Evolutionary conservation across 2,797 vertebrate species (phyloP).

Genomic region (Poecilia velifera): DNA sequence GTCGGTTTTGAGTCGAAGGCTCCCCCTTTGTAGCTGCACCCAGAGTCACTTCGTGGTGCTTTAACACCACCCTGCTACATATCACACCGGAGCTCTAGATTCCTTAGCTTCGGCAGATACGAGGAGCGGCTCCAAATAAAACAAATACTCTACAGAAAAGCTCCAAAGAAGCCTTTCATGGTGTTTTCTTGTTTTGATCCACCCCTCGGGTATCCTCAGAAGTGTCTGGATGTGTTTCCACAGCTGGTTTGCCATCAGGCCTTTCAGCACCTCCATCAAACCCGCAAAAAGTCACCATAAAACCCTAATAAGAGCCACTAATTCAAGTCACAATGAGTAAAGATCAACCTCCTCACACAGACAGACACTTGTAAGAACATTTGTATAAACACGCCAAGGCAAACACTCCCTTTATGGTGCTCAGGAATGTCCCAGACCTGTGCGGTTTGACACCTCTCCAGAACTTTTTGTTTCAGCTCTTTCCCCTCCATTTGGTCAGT

Average conservation of each 20-base stretch:
- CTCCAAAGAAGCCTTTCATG: constrained; percentile 18
- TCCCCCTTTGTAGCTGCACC: constrained; percentile 23
- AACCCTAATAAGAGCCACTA: constrained; percentile 20
- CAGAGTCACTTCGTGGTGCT: constrained; percentile 57
- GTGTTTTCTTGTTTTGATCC: constrained; percentile 22
- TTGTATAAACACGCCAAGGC: constrained; percentile 40
- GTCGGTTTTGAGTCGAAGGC: constrained; percentile 26
- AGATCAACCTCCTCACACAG: constrained; percentile 18
- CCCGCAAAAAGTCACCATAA: constrained; percentile 10
- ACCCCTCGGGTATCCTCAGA: constrained; percentile 29
- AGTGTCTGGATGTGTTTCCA: constrained; percentile 32
- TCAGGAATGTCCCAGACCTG: constrained; percentile 52
- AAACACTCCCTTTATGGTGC: constrained; percentile 31
- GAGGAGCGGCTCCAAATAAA: constrained; percentile 8
- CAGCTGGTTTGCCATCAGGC: constrained; percentile 45
- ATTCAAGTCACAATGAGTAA: constrained; percentile 19
- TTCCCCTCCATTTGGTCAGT: constrained; percentile 32
- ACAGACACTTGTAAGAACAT: constrained; percentile 44
- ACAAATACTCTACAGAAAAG: constrained; percentile 8
- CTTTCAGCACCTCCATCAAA: constrained; percentile 47
- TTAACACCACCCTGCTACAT: constrained; percentile 54
- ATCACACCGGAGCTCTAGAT: constrained; percentile 61
- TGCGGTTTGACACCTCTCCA: constrained; percentile 47
- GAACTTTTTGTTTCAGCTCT: constrained; percentile 21
- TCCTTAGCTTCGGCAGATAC: constrained; percentile 45